phyloP scores from a whole-genome alignment of 53 echinoderm and acorn worm species.

The Astropecten irregularis region DNA sequence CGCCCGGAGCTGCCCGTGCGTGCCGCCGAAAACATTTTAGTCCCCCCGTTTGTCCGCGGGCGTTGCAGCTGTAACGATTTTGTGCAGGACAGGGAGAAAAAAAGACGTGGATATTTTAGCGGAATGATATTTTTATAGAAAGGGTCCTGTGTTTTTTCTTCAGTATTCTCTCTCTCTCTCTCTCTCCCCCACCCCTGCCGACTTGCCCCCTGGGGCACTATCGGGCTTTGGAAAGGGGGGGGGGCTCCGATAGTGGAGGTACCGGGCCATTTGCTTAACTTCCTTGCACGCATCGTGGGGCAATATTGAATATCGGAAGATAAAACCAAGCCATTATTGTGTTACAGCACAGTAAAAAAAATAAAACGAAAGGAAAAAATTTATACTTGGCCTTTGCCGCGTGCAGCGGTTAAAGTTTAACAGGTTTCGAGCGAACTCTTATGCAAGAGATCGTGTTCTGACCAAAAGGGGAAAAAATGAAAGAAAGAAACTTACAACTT shows the following conservation, averaged over 20 bases:
- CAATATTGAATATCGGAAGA: not conserved
- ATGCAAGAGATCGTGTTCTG: no score
- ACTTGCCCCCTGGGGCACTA: slow-evolving; percentile 2
- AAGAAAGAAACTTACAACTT: no score
- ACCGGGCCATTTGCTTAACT: not conserved
- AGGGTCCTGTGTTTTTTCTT: slow-evolving; percentile 34
- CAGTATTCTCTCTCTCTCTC: no score
- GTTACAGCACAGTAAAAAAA: no score
- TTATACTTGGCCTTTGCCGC: no score
- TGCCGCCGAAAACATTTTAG: slow-evolving; percentile 59
- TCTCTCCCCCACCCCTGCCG: no score
- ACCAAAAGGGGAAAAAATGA: no score
- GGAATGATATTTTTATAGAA: slow-evolving; percentile 49
- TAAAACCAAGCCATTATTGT: slow-evolving; percentile 21
- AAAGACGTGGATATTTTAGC: slow-evolving; percentile 53
- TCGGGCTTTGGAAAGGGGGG: not conserved
- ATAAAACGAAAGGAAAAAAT: no score
- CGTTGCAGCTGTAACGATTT: slow-evolving; percentile 59
- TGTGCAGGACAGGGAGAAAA: slow-evolving; percentile 53
- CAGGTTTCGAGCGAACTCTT: no score
- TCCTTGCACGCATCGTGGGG: not conserved
- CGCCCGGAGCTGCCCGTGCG: slow-evolving; percentile 47
- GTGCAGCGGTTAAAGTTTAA: no score
- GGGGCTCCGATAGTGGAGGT: not conserved
- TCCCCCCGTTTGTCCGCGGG: slow-evolving; percentile 37